These are phyloP conservation scores for Lophotriccus pileatus DNA, from an alignment of 2,797 vertebrate genomes.

Conservation along the genomic window DNA sequence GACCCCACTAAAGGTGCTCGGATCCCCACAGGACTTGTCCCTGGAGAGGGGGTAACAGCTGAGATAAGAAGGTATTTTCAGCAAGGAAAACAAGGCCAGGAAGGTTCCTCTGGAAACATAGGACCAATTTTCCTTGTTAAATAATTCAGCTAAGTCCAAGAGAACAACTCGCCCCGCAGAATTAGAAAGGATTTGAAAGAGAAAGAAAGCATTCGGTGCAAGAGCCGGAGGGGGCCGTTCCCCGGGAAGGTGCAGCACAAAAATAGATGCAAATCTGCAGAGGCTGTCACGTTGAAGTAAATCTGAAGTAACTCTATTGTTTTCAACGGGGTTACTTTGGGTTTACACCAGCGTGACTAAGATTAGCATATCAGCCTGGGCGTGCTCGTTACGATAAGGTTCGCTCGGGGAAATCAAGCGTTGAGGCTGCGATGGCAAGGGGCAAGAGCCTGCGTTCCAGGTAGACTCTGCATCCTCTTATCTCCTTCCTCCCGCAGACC, in stretches of 20 bases:
- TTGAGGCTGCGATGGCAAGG: not conserved
- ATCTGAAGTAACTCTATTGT: slow-evolving; percentile 50
- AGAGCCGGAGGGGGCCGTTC: not conserved
- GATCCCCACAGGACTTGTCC: not conserved
- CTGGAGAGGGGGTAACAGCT: not conserved
- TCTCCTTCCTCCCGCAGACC: not conserved
- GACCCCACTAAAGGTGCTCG: not conserved
- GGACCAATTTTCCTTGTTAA: not conserved
- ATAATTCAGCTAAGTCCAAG: not conserved
- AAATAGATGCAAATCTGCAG: slow-evolving; percentile 35
- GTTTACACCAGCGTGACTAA: slow-evolving; percentile 32
- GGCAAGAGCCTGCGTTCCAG: not conserved
- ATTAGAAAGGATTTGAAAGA: slow-evolving; percentile 28
- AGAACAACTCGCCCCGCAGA: not conserved
- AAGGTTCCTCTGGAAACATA: slow-evolving; percentile 4
- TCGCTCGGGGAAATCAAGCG: not conserved
- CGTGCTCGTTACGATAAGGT: not conserved
- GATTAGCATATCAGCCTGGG: slow-evolving; percentile 32
- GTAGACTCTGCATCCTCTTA: not conserved
- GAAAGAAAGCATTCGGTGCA: not conserved
- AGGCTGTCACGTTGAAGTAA: slow-evolving; percentile 27
- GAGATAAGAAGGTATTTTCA: not conserved
- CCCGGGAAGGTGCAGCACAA: not conserved
- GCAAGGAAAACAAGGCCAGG: not conserved
- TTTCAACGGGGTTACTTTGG: not conserved